Base-by-base conservation (phyloP, 1,140 invertebrate species). In the Scaptomyza montana region DNA sequence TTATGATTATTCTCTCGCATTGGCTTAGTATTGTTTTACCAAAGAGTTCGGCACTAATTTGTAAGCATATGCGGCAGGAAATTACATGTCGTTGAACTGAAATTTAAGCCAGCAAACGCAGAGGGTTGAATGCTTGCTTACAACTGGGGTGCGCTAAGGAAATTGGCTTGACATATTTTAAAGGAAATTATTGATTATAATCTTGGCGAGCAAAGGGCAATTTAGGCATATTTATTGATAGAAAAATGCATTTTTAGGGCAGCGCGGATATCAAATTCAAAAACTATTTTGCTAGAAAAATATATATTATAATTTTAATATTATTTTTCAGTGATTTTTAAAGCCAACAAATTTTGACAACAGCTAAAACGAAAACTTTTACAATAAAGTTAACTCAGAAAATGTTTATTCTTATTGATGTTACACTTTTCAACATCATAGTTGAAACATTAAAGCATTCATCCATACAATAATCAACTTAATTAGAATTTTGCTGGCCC, bases 31-130 rank as follows among this genome's bases (percentile, higher is more conserved):
- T 63, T 77, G 70, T 68, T 67, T 68, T 73, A 68, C 63, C 46
- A 60, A 60, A 60, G 53, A 33, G 43, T 63, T 60, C 62, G 30
- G 47, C 33, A 68, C 59, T 68, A 61, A 73, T 69, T 77, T 73
- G 43, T 57, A 67, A 63, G 54, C 74, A 77, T 57, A 64, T 74
- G 70, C 64, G 68, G 70, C 54, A 74, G 74, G 70, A 77, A 77
- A 77, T 74, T 77, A 43, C 63, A 55, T 41, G 13, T 39, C 54
- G 50, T 36, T 54, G 57, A 69, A 54, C 66, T 39, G 41, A 13
- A 61, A 28, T 30, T 49, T 19, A 25, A 43, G 19, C 16, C 10
- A 4, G 33, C n/a, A 30, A 25, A 5, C 1, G 2, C 30, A 28
- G 13, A 16, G 10, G 62, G 54, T 41, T 41, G 39, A 43, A 30